Percentiles rank a stretch among this genome's conserved stretches.
Evolutionary conservation across 1,140 invertebrate species (phyloP).

Genomic region (Drosophila lini): DNA sequence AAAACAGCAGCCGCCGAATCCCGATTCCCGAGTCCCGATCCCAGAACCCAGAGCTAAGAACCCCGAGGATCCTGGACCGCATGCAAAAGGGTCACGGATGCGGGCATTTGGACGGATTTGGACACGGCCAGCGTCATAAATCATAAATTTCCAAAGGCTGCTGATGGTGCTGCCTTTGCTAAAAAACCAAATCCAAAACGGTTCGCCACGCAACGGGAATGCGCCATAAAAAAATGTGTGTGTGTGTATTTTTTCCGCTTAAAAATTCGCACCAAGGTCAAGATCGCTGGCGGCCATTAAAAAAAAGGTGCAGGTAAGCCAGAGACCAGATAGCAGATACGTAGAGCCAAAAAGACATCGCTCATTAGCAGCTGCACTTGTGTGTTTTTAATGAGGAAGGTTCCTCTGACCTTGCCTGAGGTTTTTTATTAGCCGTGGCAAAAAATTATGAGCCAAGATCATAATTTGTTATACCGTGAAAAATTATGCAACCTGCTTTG

Average conservation of each 20-base stretch:
- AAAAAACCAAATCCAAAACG: constrained; percentile 78
- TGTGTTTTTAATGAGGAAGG: constrained; percentile 62
- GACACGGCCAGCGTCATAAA: constrained; percentile 71
- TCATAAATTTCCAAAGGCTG: constrained; percentile 76
- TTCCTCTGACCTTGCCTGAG: constrained; percentile 43
- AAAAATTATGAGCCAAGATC: constrained; percentile 57
- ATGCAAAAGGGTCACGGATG: constrained; percentile 75
- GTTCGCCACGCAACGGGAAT: constrained; percentile 68
- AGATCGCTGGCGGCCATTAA: constrained; percentile 61
- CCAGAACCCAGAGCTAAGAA: constrained; percentile 6
- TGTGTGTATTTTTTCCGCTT: constrained; percentile 65
- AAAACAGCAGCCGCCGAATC: constrained; percentile 72
- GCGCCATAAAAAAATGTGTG: constrained; percentile 71
- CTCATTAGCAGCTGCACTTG: constrained; percentile 69
- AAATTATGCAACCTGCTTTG: constrained; percentile 57
- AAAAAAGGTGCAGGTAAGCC: constrained; percentile 49
- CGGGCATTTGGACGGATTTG: constrained; percentile 38
- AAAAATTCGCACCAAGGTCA: constrained; percentile 75
- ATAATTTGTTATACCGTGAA: constrained; percentile 42
- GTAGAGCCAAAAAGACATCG: constrained; percentile 1
- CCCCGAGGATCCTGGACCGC: constrained; percentile 53
- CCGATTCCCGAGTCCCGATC: constrained; percentile 12
- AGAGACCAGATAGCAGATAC: constrained; percentile 15
- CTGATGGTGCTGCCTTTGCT: constrained; percentile 36
- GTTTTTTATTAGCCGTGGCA: constrained; percentile 49